These are phyloP conservation scores for Orientallactaga bullata DNA, from an alignment of 2,113 vertebrate genomes.

Conservation along the genomic window DNA sequence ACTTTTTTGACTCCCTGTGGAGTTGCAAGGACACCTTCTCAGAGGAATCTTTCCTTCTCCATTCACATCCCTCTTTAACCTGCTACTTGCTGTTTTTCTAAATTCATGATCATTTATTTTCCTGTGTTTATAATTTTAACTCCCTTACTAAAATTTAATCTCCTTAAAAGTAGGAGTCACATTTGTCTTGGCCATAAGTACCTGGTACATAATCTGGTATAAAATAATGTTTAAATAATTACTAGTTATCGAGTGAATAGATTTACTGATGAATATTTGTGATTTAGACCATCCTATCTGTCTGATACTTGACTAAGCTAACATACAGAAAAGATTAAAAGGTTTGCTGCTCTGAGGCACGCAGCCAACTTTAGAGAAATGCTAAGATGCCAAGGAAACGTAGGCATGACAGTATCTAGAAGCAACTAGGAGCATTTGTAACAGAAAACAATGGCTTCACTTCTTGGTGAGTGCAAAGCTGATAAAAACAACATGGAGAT, in stretches of 20 bases:
- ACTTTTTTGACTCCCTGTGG: neutral
- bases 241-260: neutral
- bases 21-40: neutral
- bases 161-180: neutral
- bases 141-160: neutral
- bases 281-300: neutral
- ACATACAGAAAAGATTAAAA: neutral
- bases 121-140: neutral
- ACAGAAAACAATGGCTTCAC: neutral
- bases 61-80: neutral
- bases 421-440: neutral
- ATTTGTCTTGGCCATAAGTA: neutral
- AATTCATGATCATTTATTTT: constrained; percentile 37
- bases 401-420: neutral
- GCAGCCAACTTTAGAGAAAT: neutral
- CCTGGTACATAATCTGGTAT: neutral
- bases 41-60: neutral
- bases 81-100: neutral
- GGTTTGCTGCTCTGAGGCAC: neutral
- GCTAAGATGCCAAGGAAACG: neutral
- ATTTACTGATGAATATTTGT: constrained; percentile 20
- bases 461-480: neutral
- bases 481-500: neutral
- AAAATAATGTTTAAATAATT: neutral
- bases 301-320: neutral